Percentiles rank a stretch among this genome's conserved stretches.
Conservation (phyloP, 2,113 vertebrate species). For the Pygathrix nemaeus region DNA sequence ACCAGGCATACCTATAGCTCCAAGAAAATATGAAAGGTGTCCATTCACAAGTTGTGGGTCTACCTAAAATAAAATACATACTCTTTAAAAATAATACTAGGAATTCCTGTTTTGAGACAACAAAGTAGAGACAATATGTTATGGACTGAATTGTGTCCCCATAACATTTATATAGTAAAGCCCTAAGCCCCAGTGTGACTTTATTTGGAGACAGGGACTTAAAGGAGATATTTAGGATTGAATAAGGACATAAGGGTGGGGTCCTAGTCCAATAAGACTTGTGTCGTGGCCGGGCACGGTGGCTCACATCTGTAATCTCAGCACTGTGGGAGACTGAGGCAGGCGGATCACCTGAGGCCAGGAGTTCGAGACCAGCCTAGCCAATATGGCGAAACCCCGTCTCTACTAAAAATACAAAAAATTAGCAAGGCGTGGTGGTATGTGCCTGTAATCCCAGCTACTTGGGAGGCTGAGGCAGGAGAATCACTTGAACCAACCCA, state of each 20-base stretch:
- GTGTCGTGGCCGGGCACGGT: too few relatives aligned
- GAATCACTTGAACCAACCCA: too few relatives aligned
- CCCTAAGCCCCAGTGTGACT: neutral
- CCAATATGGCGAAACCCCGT: too few relatives aligned
- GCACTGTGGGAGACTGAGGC: too few relatives aligned
- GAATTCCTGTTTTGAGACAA: constrained; percentile 30
- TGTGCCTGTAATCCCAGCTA: too few relatives aligned
- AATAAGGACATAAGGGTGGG: neutral
- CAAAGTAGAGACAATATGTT: neutral
- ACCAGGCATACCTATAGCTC: constrained; percentile 93
- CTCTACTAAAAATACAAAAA: too few relatives aligned
- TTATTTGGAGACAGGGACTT: neutral
- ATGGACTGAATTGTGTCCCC: neutral
- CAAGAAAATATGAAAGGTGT: constrained; percentile 92
- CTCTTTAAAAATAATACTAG: constrained; percentile 28
- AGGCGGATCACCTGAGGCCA: too few relatives aligned
- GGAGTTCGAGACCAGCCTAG: too few relatives aligned
- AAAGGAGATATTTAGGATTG: neutral
- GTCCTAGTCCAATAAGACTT: neutral
- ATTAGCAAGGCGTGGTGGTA: too few relatives aligned
- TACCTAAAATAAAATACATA: constrained; percentile 84
- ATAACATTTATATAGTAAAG: neutral
- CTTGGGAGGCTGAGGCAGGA: too few relatives aligned
- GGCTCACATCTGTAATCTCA: too few relatives aligned
- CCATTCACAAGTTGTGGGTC: constrained; percentile 90